Base-by-base conservation (phyloP, 2,113 vertebrate genomes). In the Larimichthys polyactis region DNA sequence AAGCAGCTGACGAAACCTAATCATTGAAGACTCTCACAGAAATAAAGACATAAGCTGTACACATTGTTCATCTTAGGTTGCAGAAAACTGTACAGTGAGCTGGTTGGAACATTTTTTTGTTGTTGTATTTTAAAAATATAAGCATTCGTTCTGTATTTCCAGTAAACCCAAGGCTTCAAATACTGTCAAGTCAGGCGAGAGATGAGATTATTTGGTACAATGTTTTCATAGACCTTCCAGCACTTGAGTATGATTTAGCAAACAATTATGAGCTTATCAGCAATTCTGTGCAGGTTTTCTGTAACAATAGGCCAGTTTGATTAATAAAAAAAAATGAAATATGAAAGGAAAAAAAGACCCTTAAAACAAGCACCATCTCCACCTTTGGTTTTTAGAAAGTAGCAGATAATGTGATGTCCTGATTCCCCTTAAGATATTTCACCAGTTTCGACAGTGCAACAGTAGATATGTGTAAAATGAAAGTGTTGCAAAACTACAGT, bases 401-500 rank as follows among this genome's bases (percentile, higher is more conserved):
- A 78, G 64, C 36, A 58, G 46, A 81, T 73, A 16, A 16, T 63
- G 51, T 27, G 20, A 60, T 40, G 51, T 82, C 72, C 81, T 81
- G 82, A 89, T 81, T 82, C 52, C 55, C 80, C 75, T 81, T 67
- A 73, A 73, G 36, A 82, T 48, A 79, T 83, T 90, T 91, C 83
- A 91, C 84, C 73, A 87, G 83, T 86, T 87, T 83, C 8, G 55
- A 43, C 75, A 79, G 73, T 71, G 84, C 87, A 90, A 94, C 94
- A 94, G 92, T 94, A 93, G 94, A 94, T 75, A 65, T 58, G 71
- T 78, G 81, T 88, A 80, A 80, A 78, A 84, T 75, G 32, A 87
- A 82, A 67, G 68, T 66, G 57, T 64, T 66, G 70, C 81, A 82
- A 74, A 81, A 71, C 62, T 81, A 87, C 64, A 84, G 68, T 67